phyloP scores from a whole-genome alignment of 2,797 vertebrate genomes.

The Trachops cirrhosus region DNA sequence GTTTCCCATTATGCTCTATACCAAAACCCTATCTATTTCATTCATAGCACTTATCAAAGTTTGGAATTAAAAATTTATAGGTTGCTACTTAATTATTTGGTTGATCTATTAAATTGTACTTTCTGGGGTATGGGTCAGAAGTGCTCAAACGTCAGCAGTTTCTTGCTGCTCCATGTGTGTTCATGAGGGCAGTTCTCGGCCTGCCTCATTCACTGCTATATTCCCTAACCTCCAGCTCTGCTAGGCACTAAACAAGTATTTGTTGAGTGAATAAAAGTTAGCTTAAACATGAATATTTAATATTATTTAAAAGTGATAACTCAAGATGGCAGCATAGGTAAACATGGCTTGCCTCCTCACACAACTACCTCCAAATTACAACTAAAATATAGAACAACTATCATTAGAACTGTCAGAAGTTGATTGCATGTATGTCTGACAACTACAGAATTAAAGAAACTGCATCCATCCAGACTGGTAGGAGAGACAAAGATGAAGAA shows the following conservation, averaged over 20 bases:
- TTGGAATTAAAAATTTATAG: neutral
- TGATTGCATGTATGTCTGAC: neutral
- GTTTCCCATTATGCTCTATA: neutral
- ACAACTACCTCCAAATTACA: neutral
- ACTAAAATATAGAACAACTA: neutral
- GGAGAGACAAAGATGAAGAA: neutral
- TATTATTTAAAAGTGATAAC: neutral
- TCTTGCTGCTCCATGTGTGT: neutral
- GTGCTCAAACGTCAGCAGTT: neutral
- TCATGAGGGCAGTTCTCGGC: neutral
- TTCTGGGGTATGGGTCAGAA: neutral
- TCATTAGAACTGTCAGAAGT: neutral
- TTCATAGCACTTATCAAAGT: neutral
- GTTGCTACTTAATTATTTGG: neutral
- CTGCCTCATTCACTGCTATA: neutral
- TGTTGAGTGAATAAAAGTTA: neutral
- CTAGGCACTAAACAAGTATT: neutral
- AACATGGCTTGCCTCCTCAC: neutral
- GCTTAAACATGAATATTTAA: neutral
- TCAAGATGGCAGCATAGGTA: neutral
- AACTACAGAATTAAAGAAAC: neutral
- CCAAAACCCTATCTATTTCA: neutral
- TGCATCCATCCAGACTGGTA: neutral
- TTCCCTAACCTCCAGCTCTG: neutral
- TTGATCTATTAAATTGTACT: neutral